Base-by-base conservation (phyloP, 1,140 invertebrate species). In the Akabosia matsudoensis region DNA sequence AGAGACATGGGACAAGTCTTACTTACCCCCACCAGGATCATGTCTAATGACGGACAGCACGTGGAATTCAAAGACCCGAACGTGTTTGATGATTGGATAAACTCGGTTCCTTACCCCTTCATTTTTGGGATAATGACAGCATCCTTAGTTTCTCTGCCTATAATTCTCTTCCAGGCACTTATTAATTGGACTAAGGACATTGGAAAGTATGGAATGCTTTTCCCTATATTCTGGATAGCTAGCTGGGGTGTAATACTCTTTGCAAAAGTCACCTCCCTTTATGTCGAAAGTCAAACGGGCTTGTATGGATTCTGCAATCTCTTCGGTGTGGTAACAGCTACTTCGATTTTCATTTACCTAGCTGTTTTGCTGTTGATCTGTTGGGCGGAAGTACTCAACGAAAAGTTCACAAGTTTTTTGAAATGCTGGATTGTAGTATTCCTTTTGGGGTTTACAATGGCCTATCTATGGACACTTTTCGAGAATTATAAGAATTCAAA, bases 191-290 rank as follows among this genome's bases (percentile, higher is more conserved):
- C 31, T 24, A 14, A 16, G 7, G 67, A 70, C 24, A 1, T 70
- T 10, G 67, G 67, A 30, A 70, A 70, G 67, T 70, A 33, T 30
- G 67, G 67, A 24, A 70, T 70, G 7, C 24, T 70, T 7, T 70
- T 70, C 33, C 67, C 67, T 4, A 30, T 33, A 10, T 30, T 70
- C 14, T 70, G 67, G 67, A 22, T 22, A 14, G 28, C 28, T 7
- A 16, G 28, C 67, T 14, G 7, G 14, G 31, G 26, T 26, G 7
- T 70, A 10, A 30, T 30, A 3, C 16, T 70, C 67, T 70, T 70
- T 33, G 7, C 67, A 4, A 16, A 22, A 16, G 54, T 22, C 22
- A 24, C 54, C 3, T 56, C 54, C n/a, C 4, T 13, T 56, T 56
- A 56, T 22, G 4, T 3, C 24, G 7, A 16, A 56, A 22, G 7